These are phyloP conservation scores for Busseola fusca DNA, from an alignment of 2,888 invertebrate genomes.

Conservation along the genomic window DNA sequence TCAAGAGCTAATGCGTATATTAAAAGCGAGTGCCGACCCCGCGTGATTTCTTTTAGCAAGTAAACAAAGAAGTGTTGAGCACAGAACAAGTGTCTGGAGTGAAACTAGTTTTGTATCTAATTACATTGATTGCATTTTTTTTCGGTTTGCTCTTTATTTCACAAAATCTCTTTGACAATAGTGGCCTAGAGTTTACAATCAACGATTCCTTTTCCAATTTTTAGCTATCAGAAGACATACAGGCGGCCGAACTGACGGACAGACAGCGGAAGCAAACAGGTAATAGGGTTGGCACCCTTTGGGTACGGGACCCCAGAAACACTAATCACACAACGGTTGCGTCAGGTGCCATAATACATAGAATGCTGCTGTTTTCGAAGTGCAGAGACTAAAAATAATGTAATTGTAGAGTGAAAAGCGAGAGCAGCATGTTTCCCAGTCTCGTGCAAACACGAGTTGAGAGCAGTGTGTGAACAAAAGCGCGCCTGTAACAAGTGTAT, in stretches of 20 bases:
- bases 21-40: conserved; percentile 55
- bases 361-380: background rate
- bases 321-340: background rate
- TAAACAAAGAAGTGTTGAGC: conserved; percentile 54
- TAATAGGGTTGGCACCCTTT: too few relatives aligned
- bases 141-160: background rate
- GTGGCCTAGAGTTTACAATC: too few relatives aligned
- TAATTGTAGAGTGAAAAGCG: background rate
- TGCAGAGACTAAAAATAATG: background rate
- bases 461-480: conserved; percentile 29
- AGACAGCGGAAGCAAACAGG: too few relatives aligned
- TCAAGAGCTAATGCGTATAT: conserved; percentile 59
- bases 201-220: background rate
- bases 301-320: background rate
- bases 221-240: too few relatives aligned
- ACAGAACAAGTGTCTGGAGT: conserved; percentile 41
- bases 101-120: conserved; percentile 17
- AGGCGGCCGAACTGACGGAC: too few relatives aligned
- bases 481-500: conserved; percentile 19
- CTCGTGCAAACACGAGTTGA: conserved; percentile 7
- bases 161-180: conserved; percentile 5
- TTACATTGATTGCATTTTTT: conserved; percentile 12
- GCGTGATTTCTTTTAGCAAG: conserved; percentile 51
- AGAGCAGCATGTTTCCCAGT: conserved; percentile 2
- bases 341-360: background rate